Evolutionary conservation across 53 echinoderm and acorn worm genomes (phyloP).

Genomic region (Henricia sp.): DNA sequence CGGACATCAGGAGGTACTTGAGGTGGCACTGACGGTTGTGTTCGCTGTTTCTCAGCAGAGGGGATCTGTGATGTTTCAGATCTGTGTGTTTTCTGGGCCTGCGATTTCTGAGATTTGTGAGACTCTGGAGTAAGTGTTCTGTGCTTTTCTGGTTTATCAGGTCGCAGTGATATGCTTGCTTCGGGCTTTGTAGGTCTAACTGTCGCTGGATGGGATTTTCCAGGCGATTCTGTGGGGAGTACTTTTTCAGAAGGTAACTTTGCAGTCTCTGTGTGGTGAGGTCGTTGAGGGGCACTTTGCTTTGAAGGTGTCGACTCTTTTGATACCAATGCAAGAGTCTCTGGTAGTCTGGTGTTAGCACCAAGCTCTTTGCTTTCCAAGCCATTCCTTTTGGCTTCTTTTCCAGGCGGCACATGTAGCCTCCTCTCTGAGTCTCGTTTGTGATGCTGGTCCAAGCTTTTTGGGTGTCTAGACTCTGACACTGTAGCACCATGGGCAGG

Average conservation of each 20-base stretch:
- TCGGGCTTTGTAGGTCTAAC: constrained; percentile 12
- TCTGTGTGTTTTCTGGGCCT: constrained; percentile 32
- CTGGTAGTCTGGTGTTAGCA: constrained; percentile 38
- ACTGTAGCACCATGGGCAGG: constrained; percentile 31
- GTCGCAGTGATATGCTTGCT: constrained; percentile 32
- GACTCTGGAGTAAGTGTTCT: constrained; percentile 19
- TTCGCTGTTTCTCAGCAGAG: constrained; percentile 17
- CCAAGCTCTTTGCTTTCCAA: constrained; percentile 33
- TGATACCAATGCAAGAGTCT: constrained; percentile 2
- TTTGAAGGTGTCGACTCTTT: constrained; percentile 17
- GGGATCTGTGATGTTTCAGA: constrained; percentile 18
- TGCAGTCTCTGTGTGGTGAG: constrained; percentile 48
- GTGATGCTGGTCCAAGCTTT: constrained; percentile 35
- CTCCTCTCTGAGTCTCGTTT: constrained; percentile 38
- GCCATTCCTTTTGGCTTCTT: constrained; percentile 48
- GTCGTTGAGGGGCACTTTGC: constrained; percentile 11
- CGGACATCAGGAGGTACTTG: constrained; percentile 17
- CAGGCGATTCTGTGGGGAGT: constrained; percentile 15
- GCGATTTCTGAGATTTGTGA: constrained; percentile 16
- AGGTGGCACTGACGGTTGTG: constrained; percentile 42
- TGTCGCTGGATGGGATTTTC: constrained; percentile 29
- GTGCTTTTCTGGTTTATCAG: constrained; percentile 38
- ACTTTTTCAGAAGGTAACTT: constrained; percentile 30
- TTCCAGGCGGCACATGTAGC: background rate
- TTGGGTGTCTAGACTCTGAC: constrained; percentile 42